Evolutionary conservation across 2,797 vertebrate genomes (phyloP).

Genomic region (Avahi laniger): DNA sequence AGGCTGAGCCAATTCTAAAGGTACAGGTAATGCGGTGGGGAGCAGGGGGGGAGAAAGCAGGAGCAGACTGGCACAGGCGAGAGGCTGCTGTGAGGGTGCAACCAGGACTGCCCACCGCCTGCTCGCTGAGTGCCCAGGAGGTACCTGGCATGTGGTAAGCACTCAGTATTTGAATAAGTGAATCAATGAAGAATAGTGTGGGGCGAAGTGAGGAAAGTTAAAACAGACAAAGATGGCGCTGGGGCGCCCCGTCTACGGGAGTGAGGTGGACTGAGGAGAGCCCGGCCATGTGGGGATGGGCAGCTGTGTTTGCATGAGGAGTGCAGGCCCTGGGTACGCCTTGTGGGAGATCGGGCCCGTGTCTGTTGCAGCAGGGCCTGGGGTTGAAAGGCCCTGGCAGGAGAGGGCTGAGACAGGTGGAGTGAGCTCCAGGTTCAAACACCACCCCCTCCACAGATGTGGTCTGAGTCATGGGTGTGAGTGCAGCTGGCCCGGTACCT

Average conservation of each 20-base stretch:
- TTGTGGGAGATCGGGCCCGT: accelerated
- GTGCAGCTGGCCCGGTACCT: not conserved
- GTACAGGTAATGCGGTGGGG: not conserved
- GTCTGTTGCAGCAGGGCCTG: not conserved
- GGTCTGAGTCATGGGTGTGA: conserved; percentile 14
- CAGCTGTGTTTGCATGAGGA: not conserved
- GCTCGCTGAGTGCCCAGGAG: not conserved
- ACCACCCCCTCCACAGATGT: not conserved
- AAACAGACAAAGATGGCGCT: not conserved
- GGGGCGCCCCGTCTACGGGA: not conserved
- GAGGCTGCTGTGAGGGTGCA: not conserved
- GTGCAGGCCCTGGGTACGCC: not conserved
- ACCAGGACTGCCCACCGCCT: not conserved
- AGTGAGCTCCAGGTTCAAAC: not conserved
- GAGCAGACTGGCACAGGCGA: not conserved
- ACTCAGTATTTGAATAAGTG: not conserved
- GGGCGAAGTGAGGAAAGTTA: not conserved
- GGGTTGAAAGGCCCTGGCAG: not conserved
- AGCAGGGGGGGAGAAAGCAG: not conserved
- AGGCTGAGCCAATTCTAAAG: not conserved
- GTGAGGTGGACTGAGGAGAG: not conserved
- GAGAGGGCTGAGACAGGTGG: not conserved
- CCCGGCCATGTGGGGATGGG: not conserved
- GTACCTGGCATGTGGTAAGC: not conserved
- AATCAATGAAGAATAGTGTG: not conserved